Percentiles rank a stretch among this genome's conserved stretches.
phyloP scores from a whole-genome alignment of 2,797 vertebrate genomes.

The Astyanax mexicanus region DNA sequence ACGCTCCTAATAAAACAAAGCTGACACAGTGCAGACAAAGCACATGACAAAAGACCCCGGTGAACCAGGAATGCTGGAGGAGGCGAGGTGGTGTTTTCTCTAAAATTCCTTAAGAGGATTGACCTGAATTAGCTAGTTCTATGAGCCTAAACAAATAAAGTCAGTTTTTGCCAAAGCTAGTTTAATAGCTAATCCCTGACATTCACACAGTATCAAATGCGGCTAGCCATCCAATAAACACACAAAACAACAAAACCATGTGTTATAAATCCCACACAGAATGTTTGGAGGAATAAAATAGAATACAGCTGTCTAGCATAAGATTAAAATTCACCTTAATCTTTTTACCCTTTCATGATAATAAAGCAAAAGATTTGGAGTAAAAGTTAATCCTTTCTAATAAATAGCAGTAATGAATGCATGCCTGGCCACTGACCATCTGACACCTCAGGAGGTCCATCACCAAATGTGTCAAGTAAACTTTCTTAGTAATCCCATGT shows the following conservation, averaged over 20 bases:
- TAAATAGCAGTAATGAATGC: not conserved
- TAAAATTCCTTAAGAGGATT: slow-evolving; percentile 16
- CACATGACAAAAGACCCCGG: not conserved
- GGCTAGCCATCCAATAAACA: not conserved
- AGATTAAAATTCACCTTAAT: not conserved
- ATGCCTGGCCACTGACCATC: not conserved
- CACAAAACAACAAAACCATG: not conserved
- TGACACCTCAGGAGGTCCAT: slow-evolving; percentile 56
- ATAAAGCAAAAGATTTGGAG: no score
- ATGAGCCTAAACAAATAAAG: slow-evolving; percentile 11
- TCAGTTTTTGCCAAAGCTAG: not conserved
- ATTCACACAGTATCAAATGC: not conserved
- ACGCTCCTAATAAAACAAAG: slow-evolving; percentile 21
- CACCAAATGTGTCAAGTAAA: slow-evolving; percentile 65
- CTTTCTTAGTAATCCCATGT: slow-evolving; percentile 62
- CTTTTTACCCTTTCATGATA: not conserved
- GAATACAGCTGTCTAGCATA: not conserved
- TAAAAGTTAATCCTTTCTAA: no score
- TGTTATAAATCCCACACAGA: not conserved
- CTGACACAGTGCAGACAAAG: slow-evolving; percentile 19
- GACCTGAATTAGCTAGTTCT: slow-evolving; percentile 6
- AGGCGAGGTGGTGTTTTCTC: not conserved
- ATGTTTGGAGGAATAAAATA: not conserved
- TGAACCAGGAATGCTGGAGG: slow-evolving; percentile 2
- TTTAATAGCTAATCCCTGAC: slow-evolving; percentile 4